Conservation (phyloP, 2,888 invertebrate species). For the Drosophila lacicola region DNA sequence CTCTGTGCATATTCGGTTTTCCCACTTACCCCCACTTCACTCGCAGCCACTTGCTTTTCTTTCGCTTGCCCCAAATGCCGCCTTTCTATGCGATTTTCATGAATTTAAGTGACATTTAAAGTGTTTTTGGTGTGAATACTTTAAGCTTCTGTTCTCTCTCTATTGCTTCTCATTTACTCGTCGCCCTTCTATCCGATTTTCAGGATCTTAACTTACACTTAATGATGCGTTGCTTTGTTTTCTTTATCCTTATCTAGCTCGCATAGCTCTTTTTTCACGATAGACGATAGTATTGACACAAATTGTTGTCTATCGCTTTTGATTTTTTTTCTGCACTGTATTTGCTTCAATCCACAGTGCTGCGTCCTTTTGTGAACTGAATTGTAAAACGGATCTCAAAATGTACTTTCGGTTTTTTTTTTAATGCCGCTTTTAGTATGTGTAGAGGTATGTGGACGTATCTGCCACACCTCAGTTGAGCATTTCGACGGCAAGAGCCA, state of each 20-base stretch:
- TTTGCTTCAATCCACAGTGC: conserved; percentile 6
- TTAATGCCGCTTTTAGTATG: conserved; percentile 10
- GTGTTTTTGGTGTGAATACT: too few relatives aligned
- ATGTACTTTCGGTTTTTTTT: conserved; percentile 11
- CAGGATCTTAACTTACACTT: neutral
- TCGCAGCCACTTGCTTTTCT: too few relatives aligned
- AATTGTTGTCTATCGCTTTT: conserved; percentile 20
- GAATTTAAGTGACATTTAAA: too few relatives aligned
- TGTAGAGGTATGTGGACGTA: conserved; percentile 3
- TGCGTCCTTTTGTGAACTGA: conserved; percentile 14
- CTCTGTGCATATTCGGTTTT: too few relatives aligned
- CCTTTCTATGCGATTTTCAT: too few relatives aligned
- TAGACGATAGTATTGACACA: conserved; percentile 2
- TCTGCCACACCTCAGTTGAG: conserved; percentile 6
- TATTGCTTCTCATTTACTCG: too few relatives aligned
- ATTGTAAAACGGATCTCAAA: conserved; percentile 24
- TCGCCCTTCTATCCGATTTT: neutral
- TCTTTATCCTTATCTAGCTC: neutral
- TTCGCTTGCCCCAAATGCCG: too few relatives aligned
- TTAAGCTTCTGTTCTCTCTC: too few relatives aligned
- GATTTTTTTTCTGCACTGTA: conserved; percentile 8
- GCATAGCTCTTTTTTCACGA: neutral
- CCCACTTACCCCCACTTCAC: too few relatives aligned
- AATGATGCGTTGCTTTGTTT: neutral
- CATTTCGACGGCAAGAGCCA: conserved; percentile 8